Conservation (phyloP, 2,888 invertebrate genomes). For the Teinopalpus imperialis region DNA sequence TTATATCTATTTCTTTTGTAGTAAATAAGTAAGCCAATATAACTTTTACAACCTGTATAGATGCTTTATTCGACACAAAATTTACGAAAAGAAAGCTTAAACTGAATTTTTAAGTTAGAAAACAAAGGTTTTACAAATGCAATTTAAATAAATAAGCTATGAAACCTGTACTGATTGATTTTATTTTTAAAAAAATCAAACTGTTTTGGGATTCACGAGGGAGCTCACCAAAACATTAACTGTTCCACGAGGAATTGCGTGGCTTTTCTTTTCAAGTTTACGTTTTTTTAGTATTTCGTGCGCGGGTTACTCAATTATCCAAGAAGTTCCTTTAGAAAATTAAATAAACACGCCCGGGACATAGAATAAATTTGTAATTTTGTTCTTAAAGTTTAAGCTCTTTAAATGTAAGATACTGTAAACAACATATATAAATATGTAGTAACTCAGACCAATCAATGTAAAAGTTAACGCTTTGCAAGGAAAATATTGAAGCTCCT, state of each 20-base stretch:
- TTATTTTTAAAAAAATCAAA: slow-evolving; percentile 60
- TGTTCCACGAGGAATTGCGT: slow-evolving; percentile 43
- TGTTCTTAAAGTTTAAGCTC: too few relatives aligned
- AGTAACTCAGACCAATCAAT: too few relatives aligned
- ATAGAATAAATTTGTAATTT: not conserved
- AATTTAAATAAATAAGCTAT: slow-evolving; percentile 64
- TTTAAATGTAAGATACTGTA: too few relatives aligned
- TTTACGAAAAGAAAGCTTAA: slow-evolving; percentile 15
- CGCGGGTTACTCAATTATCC: slow-evolving; percentile 4
- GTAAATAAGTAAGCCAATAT: too few relatives aligned
- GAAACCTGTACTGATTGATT: slow-evolving; percentile 63
- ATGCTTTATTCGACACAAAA: slow-evolving; percentile 5
- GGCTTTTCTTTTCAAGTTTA: slow-evolving; percentile 48
- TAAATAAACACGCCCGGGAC: not conserved
- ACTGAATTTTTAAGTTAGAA: too few relatives aligned
- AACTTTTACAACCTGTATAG: not conserved
- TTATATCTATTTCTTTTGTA: too few relatives aligned
- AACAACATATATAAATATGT: too few relatives aligned
- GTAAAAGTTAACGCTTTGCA: too few relatives aligned
- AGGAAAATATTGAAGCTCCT: too few relatives aligned
- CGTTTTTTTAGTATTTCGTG: slow-evolving; percentile 16
- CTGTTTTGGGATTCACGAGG: slow-evolving; percentile 58
- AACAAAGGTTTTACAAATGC: slow-evolving; percentile 29
- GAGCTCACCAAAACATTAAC: slow-evolving; percentile 50
- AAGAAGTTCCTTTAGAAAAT: not conserved